Conservation (phyloP, 1,140 invertebrate genomes). For the Nasonia longicornis region DNA sequence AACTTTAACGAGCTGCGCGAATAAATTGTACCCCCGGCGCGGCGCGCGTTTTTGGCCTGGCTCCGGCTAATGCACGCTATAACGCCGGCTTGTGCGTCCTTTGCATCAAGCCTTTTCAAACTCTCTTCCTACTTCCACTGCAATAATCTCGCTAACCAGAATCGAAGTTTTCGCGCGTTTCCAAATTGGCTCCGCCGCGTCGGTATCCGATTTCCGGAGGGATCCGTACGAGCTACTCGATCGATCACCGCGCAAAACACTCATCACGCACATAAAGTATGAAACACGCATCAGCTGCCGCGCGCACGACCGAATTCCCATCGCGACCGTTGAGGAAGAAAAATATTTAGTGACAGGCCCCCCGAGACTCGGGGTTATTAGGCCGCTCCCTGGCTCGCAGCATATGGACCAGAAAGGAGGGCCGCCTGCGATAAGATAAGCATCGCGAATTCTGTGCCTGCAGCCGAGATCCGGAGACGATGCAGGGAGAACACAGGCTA, state of each 20-base stretch:
- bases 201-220: constrained; percentile 26
- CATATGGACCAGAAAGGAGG: constrained; percentile 66
- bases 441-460: constrained; percentile 50
- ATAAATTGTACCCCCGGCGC: constrained; percentile 56
- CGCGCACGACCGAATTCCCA: constrained; percentile 56
- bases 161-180: too few species aligned
- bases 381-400: constrained; percentile 63
- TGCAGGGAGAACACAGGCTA: not conserved
- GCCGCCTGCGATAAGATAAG: constrained; percentile 54
- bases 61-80: constrained; percentile 7
- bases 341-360: constrained; percentile 68
- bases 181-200: not conserved
- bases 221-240: not conserved
- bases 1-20: constrained; percentile 61
- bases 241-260: constrained; percentile 27
- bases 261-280: constrained; percentile 18
- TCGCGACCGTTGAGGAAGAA: constrained; percentile 61
- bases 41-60: constrained; percentile 27
- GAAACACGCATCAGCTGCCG: not conserved
- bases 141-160: too few species aligned
- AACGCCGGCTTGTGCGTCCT: not conserved
- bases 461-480: too few species aligned
- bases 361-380: constrained; percentile 44
- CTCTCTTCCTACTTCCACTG: not conserved
- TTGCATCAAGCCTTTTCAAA: not conserved